These are phyloP conservation scores for Triops cancriformis DNA, from an alignment of 1,140 invertebrate genomes.

Conservation along the genomic window DNA sequence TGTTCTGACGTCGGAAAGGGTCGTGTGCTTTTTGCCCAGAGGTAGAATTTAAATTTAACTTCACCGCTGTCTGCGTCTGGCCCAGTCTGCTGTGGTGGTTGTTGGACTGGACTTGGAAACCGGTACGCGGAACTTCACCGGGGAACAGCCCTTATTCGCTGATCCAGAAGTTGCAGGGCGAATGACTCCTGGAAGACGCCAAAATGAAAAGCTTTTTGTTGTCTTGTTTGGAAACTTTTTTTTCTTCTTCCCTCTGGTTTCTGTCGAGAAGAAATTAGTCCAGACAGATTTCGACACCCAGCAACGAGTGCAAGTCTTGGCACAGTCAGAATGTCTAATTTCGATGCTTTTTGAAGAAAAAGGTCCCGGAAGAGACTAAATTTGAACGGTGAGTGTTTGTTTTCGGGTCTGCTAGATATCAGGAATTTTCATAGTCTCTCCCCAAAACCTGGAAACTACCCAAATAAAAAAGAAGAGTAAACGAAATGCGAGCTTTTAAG, in stretches of 20 bases:
- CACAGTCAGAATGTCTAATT: too few relatives aligned
- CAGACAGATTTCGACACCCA: too few relatives aligned
- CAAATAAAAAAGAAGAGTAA: too few relatives aligned
- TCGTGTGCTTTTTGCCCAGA: not conserved
- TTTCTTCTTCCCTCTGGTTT: too few relatives aligned
- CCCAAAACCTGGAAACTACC: not conserved
- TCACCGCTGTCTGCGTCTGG: not conserved
- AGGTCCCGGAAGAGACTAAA: not conserved
- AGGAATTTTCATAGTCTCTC: too few relatives aligned
- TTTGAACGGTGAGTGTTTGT: not conserved
- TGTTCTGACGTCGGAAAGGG: not conserved
- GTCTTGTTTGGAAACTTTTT: too few relatives aligned
- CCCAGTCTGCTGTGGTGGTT: not conserved
- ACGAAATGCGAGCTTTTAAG: too few relatives aligned
- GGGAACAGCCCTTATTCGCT: not conserved
- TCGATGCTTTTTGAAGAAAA: not conserved
- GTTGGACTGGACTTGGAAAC: not conserved
- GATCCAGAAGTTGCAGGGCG: not conserved
- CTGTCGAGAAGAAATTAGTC: too few relatives aligned
- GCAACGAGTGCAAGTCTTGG: too few relatives aligned
- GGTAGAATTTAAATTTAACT: slow-evolving; percentile 14
- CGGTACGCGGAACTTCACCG: not conserved
- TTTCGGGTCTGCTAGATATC: not conserved
- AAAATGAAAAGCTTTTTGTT: too few relatives aligned
- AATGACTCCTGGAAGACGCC: not conserved